phyloP scores from a whole-genome alignment of 2,888 invertebrate species.

The Standfussiana lucernea region DNA sequence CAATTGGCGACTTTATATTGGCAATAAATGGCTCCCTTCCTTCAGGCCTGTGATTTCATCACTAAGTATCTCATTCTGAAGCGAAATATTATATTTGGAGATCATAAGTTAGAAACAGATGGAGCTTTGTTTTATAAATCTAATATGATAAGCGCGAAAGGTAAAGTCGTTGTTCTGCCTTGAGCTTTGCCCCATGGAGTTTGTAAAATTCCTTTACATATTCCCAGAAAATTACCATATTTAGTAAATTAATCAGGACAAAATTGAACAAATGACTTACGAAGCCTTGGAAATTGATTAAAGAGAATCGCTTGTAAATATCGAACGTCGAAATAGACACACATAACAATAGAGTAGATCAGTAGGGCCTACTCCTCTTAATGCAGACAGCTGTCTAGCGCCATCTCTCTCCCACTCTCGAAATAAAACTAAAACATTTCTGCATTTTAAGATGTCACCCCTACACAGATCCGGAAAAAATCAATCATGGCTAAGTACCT shows the following conservation, averaged over 20 bases:
- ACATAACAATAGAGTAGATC: constrained; percentile 14
- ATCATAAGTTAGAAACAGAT: constrained; percentile 5
- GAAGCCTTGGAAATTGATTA: constrained; percentile 48
- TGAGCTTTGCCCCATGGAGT: neutral
- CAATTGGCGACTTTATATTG: constrained; percentile 29
- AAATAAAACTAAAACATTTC: no score
- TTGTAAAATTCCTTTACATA: constrained; percentile 9
- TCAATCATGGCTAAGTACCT: constrained; percentile 28
- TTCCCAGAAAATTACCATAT: constrained; percentile 5
- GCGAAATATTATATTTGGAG: constrained; percentile 17
- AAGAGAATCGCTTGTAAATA: constrained; percentile 31
- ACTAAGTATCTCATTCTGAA: constrained; percentile 6
- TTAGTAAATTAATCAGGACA: constrained; percentile 33
- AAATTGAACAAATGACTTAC: constrained; percentile 38
- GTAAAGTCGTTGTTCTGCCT: neutral
- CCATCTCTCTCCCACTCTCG: no score
- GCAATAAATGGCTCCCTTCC: constrained; percentile 18
- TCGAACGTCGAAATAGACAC: constrained; percentile 26
- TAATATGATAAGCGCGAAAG: neutral
- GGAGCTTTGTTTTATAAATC: constrained; percentile 24
- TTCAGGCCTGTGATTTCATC: constrained; percentile 24
- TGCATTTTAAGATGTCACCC: no score
- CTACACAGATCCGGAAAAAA: constrained; percentile 36
- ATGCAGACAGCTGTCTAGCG: no score
- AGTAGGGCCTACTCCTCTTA: no score